Percentiles rank a stretch among this genome's conserved stretches.
Conservation (phyloP, 2,888 invertebrate species). For the Scaptomyza polygonia region DNA sequence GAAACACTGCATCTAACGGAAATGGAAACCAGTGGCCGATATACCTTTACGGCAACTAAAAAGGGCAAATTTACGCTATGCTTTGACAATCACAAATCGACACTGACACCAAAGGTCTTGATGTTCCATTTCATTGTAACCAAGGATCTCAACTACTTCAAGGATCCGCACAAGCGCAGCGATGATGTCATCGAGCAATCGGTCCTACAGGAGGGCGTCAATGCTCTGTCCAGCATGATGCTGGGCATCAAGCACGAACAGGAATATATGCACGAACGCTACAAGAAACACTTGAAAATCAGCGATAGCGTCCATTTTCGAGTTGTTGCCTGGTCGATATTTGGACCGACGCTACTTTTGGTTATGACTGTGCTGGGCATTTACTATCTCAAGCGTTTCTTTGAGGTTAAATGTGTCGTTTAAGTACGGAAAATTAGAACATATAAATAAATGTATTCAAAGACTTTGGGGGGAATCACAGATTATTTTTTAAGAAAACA, state of each 20-base stretch:
- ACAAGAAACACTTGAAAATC: slow-evolving; percentile 52
- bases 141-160: slow-evolving; percentile 40
- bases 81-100: slow-evolving; percentile 61
- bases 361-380: slow-evolving; percentile 54
- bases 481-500: no score
- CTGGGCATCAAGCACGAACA: slow-evolving; percentile 50
- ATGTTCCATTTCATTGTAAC: slow-evolving; percentile 64
- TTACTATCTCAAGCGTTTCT: slow-evolving; percentile 72
- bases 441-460: no score
- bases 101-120: slow-evolving; percentile 63
- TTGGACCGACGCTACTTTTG: slow-evolving; percentile 56
- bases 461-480: no score
- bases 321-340: slow-evolving; percentile 58
- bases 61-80: slow-evolving; percentile 49
- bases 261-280: slow-evolving; percentile 72
- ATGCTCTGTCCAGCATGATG: slow-evolving; percentile 44
- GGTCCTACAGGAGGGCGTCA: slow-evolving; percentile 45
- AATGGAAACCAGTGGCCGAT: slow-evolving; percentile 54
- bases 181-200: slow-evolving; percentile 65
- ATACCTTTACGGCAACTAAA: slow-evolving; percentile 54
- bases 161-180: slow-evolving; percentile 25
- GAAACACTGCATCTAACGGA: slow-evolving; percentile 28
- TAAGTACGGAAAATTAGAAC: slow-evolving; percentile 3
- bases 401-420: slow-evolving; percentile 64
- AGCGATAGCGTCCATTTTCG: slow-evolving; percentile 59